These are phyloP conservation scores for Leptinotarsa tumamoca DNA, from an alignment of 2,888 invertebrate species.

Conservation along the genomic window DNA sequence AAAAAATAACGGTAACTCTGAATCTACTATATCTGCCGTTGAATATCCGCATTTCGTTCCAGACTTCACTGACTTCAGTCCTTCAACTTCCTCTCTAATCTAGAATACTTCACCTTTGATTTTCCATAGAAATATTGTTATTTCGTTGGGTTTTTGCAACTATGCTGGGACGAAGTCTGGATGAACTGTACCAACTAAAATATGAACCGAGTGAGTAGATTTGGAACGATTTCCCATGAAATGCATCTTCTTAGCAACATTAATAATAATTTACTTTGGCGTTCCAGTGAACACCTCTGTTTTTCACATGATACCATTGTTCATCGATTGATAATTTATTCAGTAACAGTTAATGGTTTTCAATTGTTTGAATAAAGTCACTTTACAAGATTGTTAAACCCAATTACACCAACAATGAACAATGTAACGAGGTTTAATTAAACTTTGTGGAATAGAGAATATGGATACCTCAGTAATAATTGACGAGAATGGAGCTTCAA, in stretches of 20 bases:
- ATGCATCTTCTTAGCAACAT: not conserved
- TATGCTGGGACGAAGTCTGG: too few relatives aligned
- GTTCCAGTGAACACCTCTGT: not conserved
- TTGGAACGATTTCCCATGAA: too few relatives aligned
- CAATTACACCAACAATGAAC: slow-evolving; percentile 43
- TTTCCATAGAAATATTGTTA: too few relatives aligned
- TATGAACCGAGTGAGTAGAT: too few relatives aligned
- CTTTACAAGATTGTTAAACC: slow-evolving; percentile 41
- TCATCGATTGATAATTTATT: slow-evolving; percentile 9
- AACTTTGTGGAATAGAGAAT: slow-evolving; percentile 38
- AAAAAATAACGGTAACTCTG: too few relatives aligned
- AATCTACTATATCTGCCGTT: too few relatives aligned
- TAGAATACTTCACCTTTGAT: too few relatives aligned
- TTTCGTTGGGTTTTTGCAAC: too few relatives aligned
- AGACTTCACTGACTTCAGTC: too few relatives aligned
- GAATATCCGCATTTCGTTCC: too few relatives aligned
- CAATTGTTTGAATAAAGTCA: slow-evolving; percentile 41
- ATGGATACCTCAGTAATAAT: slow-evolving; percentile 31
- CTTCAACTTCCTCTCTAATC: too few relatives aligned
- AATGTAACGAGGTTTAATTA: slow-evolving; percentile 44
- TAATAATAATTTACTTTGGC: not conserved
- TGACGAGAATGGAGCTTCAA: slow-evolving; percentile 9
- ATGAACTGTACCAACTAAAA: too few relatives aligned
- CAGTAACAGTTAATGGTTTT: slow-evolving; percentile 36
- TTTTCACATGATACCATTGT: not conserved